These are phyloP conservation scores for Siniperca scherzeri DNA, from an alignment of 2,797 vertebrate genomes.

Conservation along the genomic window DNA sequence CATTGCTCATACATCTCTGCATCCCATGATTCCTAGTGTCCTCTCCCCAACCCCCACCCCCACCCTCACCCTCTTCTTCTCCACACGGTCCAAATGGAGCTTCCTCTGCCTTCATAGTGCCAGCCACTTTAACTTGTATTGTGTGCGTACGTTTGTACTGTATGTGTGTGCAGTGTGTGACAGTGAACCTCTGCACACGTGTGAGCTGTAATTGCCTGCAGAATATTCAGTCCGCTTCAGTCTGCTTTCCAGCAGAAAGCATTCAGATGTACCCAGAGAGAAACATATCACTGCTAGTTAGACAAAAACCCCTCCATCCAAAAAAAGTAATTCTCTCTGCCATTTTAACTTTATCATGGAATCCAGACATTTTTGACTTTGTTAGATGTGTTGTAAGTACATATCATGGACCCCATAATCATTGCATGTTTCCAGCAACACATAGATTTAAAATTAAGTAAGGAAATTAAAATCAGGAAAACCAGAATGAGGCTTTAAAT, in stretches of 20 bases:
- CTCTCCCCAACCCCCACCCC: constrained; percentile 13
- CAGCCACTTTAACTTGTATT: constrained; percentile 18
- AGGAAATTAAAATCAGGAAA: neutral
- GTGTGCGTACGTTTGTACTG: neutral
- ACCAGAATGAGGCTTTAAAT: neutral
- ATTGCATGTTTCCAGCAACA: neutral
- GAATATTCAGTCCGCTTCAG: constrained; percentile 47
- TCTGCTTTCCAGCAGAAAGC: constrained; percentile 9
- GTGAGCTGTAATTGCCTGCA: constrained; percentile 43
- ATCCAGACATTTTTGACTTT: neutral
- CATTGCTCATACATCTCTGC: constrained; percentile 54
- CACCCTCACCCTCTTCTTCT: constrained; percentile 20
- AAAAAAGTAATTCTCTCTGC: neutral
- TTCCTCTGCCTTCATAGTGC: constrained; percentile 7
- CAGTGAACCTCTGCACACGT: constrained; percentile 21
- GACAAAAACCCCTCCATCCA: neutral
- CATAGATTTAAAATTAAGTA: neutral
- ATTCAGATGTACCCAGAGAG: constrained; percentile 20
- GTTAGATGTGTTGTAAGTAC: neutral
- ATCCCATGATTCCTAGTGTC: constrained; percentile 72
- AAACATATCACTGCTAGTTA: neutral
- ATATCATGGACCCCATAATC: too few species aligned
- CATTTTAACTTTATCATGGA: neutral
- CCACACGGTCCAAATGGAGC: constrained; percentile 11
- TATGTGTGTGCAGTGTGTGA: neutral